Evolutionary conservation across 2,888 invertebrate species (phyloP).

Genomic region (Trichopria drosophilae): DNA sequence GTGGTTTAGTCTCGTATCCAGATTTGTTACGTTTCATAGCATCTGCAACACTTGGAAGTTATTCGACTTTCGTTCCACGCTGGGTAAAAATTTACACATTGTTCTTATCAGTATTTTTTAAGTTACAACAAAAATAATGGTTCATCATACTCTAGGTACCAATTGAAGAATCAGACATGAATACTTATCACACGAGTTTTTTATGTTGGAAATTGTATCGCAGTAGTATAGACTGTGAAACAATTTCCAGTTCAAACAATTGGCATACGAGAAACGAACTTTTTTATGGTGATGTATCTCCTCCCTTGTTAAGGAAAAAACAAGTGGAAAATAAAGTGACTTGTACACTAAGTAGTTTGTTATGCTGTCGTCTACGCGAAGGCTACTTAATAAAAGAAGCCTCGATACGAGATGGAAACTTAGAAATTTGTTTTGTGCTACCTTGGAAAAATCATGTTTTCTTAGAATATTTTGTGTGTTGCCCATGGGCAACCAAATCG

Average conservation of each 20-base stretch:
- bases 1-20: slow-evolving; percentile 72
- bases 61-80: slow-evolving; percentile 64
- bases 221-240: slow-evolving; percentile 34
- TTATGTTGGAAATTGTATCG: slow-evolving; percentile 58
- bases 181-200: slow-evolving; percentile 66
- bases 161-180: slow-evolving; percentile 55
- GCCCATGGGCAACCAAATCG: slow-evolving; percentile 64
- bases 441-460: slow-evolving; percentile 75
- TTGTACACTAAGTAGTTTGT: slow-evolving; percentile 66
- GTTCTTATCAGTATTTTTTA: not conserved
- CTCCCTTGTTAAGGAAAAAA: slow-evolving; percentile 64
- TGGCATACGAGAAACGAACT: slow-evolving; percentile 60
- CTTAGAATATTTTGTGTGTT: slow-evolving; percentile 68
- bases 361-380: slow-evolving; percentile 75
- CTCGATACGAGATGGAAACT: slow-evolving; percentile 60
- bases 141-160: slow-evolving; percentile 35
- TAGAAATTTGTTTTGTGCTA: slow-evolving; percentile 68
- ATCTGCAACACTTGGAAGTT: slow-evolving; percentile 74
- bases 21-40: slow-evolving; percentile 77
- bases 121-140: slow-evolving; percentile 5
- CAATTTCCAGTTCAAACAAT: slow-evolving; percentile 34
- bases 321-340: slow-evolving; percentile 69
- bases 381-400: slow-evolving; percentile 67
- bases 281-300: slow-evolving; percentile 63
- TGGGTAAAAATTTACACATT: slow-evolving; percentile 55